These are phyloP conservation scores for Pantherophis vulpinus DNA, from an alignment of 2,797 vertebrate genomes.

Conservation along the genomic window DNA sequence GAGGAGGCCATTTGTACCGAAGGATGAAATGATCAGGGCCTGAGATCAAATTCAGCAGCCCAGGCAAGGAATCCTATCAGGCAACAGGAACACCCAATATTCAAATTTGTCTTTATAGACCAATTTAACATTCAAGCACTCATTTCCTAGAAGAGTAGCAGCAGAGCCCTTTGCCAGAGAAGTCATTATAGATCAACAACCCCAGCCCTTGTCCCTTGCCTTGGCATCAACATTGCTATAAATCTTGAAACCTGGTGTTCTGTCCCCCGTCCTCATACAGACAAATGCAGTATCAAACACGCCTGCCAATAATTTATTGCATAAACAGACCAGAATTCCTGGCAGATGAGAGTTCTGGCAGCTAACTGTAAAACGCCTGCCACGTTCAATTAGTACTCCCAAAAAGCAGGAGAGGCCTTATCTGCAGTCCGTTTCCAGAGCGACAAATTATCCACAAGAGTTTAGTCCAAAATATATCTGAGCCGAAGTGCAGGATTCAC, in stretches of 20 bases:
- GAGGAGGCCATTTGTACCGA: background rate
- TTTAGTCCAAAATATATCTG: too few species aligned
- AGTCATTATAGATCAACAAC: background rate
- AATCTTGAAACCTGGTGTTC: background rate
- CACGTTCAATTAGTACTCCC: too few species aligned
- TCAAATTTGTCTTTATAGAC: background rate
- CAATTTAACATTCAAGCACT: background rate
- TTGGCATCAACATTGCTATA: background rate
- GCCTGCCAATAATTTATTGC: too few species aligned
- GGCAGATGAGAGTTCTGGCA: too few species aligned
- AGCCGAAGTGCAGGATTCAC: too few species aligned
- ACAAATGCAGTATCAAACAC: too few species aligned
- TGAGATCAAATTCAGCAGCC: background rate
- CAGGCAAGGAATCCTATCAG: background rate
- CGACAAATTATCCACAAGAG: too few species aligned
- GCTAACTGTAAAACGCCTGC: too few species aligned
- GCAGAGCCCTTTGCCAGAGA: background rate
- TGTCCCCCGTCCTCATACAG: too few species aligned
- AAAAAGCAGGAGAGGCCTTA: too few species aligned
- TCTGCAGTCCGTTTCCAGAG: too few species aligned
- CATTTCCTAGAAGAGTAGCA: background rate
- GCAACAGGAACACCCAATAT: background rate
- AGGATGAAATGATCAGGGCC: background rate
- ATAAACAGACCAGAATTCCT: too few species aligned
- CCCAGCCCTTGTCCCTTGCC: background rate